phyloP scores from a whole-genome alignment of 2,113 vertebrate genomes.

The Hippotragus niger region DNA sequence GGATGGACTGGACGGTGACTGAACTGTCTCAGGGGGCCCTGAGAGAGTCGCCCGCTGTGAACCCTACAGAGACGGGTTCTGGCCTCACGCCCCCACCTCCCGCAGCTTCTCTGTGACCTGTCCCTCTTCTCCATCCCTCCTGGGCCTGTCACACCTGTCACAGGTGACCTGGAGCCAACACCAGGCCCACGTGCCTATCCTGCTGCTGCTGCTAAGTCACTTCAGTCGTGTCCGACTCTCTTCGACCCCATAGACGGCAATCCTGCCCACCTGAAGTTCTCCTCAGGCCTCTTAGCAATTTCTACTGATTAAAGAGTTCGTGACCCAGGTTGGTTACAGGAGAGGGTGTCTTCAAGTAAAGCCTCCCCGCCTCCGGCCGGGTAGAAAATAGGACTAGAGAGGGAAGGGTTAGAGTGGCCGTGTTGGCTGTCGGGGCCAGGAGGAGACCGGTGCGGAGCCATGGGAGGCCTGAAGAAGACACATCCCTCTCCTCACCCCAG shows the following conservation, averaged over 20 bases:
- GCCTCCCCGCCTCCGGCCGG: fast-evolving
- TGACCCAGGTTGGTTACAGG: not conserved
- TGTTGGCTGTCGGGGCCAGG: not conserved
- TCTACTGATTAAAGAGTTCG: not conserved
- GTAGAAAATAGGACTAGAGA: not conserved
- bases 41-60: not conserved
- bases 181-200: not conserved
- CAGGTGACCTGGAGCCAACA: not conserved
- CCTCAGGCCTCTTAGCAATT: not conserved
- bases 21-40: no score
- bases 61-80: not conserved
- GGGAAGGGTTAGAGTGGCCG: not conserved
- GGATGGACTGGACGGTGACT: not conserved
- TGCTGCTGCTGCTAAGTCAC: no score
- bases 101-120: not conserved
- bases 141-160: not conserved
- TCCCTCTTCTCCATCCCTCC: not conserved
- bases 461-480: fast-evolving
- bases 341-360: not conserved
- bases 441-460: not conserved
- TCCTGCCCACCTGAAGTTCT: not conserved
- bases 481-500: not conserved
- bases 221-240: no score
- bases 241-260: no score
- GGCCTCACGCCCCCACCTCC: not conserved